These are phyloP conservation scores for Busseola fusca DNA, from an alignment of 2,888 invertebrate species.

Conservation along the genomic window DNA sequence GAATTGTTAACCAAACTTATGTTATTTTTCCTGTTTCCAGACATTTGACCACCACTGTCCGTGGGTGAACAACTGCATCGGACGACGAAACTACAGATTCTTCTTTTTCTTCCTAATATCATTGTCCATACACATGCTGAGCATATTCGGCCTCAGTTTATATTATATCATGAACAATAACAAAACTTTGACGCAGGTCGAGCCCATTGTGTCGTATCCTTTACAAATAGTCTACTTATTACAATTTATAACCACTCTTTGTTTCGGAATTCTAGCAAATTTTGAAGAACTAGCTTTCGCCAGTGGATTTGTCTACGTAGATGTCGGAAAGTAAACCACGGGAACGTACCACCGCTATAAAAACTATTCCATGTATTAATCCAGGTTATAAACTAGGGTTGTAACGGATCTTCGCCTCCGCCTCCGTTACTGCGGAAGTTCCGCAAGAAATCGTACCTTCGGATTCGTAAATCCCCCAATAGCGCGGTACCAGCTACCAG, in stretches of 20 bases:
- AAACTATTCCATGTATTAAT: too few species aligned
- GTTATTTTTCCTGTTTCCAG: slow-evolving; percentile 88
- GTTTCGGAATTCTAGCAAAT: neutral
- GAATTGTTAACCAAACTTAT: neutral
- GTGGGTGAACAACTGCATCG: slow-evolving; percentile 99
- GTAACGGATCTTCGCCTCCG: too few species aligned
- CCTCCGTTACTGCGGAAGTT: too few species aligned
- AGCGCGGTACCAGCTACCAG: too few species aligned
- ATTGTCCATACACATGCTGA: slow-evolving; percentile 98
- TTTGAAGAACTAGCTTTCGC: neutral
- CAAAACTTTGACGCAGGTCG: slow-evolving; percentile 93
- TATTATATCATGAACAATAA: slow-evolving; percentile 96
- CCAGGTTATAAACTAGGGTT: too few species aligned
- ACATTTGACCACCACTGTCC: slow-evolving; percentile 99
- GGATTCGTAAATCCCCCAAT: too few species aligned
- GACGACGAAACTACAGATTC: slow-evolving; percentile 98
- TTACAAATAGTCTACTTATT: slow-evolving; percentile 65
- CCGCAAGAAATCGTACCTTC: too few species aligned
- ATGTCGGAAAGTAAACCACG: neutral
- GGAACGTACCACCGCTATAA: too few species aligned
- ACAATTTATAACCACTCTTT: neutral
- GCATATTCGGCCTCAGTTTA: slow-evolving; percentile 98
- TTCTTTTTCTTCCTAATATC: slow-evolving; percentile 99
- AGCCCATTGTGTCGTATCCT: slow-evolving; percentile 96
- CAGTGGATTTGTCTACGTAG: neutral